Evolutionary conservation across 2,797 vertebrate species (phyloP).

Genomic region (Falco concolor): DNA sequence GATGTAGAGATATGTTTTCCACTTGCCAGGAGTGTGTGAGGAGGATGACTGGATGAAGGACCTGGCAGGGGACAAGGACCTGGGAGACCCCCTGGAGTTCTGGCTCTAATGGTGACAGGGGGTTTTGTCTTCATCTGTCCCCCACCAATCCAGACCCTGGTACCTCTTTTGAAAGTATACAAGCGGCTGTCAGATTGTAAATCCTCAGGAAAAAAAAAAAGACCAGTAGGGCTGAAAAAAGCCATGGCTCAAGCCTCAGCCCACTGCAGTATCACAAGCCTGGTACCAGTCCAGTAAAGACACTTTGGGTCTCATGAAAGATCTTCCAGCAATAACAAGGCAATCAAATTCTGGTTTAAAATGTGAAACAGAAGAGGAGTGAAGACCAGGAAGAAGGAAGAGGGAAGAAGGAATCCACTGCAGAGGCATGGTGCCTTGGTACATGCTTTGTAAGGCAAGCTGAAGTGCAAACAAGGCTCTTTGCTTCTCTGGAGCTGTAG

Average conservation of each 20-base stretch:
- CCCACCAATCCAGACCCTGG: not conserved
- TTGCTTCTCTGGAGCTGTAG: not conserved
- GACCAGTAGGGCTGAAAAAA: not conserved
- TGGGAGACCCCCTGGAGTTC: not conserved
- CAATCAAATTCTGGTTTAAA: not conserved
- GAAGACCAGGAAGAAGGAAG: not conserved
- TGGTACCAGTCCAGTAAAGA: not conserved
- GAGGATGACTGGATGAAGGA: not conserved
- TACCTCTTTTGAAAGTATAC: not conserved
- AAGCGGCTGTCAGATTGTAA: not conserved
- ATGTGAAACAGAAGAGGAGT: not conserved
- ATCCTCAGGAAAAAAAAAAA: not conserved
- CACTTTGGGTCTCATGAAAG: not conserved
- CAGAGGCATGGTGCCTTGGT: not conserved
- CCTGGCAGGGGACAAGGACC: not conserved
- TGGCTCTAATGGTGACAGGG: not conserved
- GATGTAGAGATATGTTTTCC: not conserved
- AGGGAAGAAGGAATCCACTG: not conserved
- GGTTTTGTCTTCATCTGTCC: not conserved
- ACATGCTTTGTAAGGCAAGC: not conserved
- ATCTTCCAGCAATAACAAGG: not conserved
- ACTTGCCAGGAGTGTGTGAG: not conserved
- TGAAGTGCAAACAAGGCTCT: not conserved
- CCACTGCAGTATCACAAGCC: not conserved
- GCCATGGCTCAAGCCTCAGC: not conserved